Percentiles rank a stretch among this genome's conserved stretches.
phyloP scores from a whole-genome alignment of 2,113 vertebrate genomes.

The Cricetomys ansorgei region DNA sequence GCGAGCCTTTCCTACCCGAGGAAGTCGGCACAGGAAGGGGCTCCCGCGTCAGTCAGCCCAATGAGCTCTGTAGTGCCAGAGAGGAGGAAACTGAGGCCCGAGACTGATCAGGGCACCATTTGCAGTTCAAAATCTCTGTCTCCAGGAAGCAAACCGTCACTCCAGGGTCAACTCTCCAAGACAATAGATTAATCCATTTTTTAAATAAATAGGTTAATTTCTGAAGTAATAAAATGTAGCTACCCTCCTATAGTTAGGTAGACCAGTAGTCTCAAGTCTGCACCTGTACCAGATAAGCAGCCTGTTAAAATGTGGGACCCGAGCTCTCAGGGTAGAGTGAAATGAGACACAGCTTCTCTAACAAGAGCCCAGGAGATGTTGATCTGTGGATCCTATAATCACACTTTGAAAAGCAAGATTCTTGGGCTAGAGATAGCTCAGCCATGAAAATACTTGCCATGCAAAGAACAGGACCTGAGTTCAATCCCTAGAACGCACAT shows the following conservation, averaged over 20 bases:
- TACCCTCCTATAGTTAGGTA: background rate
- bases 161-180: background rate
- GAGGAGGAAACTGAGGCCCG: background rate
- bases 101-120: background rate
- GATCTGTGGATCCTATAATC: too few relatives aligned
- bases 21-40: background rate
- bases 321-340: background rate
- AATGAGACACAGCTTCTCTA: background rate
- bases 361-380: background rate
- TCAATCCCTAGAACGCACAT: background rate
- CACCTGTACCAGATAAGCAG: background rate
- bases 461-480: background rate
- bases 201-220: background rate
- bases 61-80: background rate
- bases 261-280: background rate
- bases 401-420: too few relatives aligned
- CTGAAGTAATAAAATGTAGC: background rate
- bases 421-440: background rate
- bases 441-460: too few relatives aligned
- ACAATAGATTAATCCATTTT: background rate
- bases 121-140: background rate
- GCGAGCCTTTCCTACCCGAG: rapidly evolving
- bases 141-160: background rate
- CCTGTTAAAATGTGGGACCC: background rate
- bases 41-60: too few relatives aligned